phyloP scores from a whole-genome alignment of 2,113 vertebrate genomes.

The Odontesthes bonariensis region DNA sequence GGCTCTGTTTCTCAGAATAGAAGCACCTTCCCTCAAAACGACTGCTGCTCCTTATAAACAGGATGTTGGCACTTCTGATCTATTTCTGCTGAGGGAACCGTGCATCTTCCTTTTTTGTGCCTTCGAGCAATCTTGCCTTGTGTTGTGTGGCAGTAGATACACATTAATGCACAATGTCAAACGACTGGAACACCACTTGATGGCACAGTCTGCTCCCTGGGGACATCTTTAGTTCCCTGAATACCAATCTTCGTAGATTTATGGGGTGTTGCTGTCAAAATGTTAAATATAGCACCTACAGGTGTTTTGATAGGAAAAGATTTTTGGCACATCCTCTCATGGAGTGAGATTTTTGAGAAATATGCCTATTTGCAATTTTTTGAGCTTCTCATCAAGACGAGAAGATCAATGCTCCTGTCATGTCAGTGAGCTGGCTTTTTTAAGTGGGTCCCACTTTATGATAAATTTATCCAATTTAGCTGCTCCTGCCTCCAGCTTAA shows the following conservation, averaged over 20 bases:
- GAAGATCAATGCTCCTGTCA: constrained; percentile 12
- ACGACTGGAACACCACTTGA: constrained; percentile 15
- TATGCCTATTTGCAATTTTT: not conserved
- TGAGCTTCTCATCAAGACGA: not conserved
- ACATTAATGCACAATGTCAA: constrained; percentile 3
- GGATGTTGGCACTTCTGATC: constrained; percentile 37
- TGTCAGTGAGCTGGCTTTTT: not conserved
- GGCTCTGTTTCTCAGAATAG: constrained; percentile 28
- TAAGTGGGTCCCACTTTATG: not conserved
- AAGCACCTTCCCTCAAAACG: not conserved
- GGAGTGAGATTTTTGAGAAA: constrained; percentile 1
- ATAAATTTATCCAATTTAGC: constrained; percentile 3
- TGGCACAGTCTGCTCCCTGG: constrained; percentile 8
- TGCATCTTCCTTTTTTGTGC: not conserved
- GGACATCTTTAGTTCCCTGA: not conserved
- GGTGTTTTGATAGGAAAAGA: not conserved
- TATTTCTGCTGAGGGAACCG: constrained; percentile 39
- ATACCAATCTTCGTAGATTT: constrained; percentile 2
- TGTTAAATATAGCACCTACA: constrained; percentile 27
- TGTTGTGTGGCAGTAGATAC: constrained; percentile 4
- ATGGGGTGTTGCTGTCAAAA: constrained; percentile 9
- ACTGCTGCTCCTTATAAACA: constrained; percentile 29
- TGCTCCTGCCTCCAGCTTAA: not conserved
- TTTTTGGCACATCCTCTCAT: not conserved
- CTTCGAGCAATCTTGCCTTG: constrained; percentile 1